Evolutionary conservation across 2,797 vertebrate genomes (phyloP).

Genomic region (Geotria australis): DNA sequence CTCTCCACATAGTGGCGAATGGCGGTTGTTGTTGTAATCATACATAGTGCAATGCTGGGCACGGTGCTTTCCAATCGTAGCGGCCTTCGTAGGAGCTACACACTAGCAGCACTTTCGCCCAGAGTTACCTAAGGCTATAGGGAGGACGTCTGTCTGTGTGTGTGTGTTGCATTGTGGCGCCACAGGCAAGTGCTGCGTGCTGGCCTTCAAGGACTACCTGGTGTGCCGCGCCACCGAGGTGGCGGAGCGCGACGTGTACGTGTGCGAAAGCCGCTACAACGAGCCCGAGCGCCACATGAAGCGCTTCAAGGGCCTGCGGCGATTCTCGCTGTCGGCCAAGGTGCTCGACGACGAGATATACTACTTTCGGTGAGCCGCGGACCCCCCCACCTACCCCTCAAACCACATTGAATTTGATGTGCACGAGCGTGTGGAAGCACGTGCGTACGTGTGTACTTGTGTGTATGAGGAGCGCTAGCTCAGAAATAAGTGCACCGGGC

Average conservation of each 20-base stretch:
- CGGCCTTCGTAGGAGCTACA: too few species aligned
- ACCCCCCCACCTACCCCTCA: background rate
- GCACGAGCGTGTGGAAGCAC: too few species aligned
- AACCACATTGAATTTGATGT: too few species aligned
- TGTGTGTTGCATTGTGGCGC: conserved; percentile 2
- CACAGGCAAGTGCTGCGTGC: conserved; percentile 62
- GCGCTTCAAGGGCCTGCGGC: conserved; percentile 85
- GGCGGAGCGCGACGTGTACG: conserved; percentile 48
- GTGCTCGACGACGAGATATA: conserved; percentile 89
- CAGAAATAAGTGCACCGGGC: too few species aligned
- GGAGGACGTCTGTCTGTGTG: background rate
- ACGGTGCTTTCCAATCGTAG: too few species aligned
- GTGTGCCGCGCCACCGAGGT: conserved; percentile 62
- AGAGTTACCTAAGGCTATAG: too few species aligned
- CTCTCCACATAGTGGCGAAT: too few species aligned
- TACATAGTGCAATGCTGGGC: too few species aligned
- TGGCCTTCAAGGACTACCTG: conserved; percentile 83
- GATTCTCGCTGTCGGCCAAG: conserved; percentile 86
- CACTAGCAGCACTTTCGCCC: too few species aligned
- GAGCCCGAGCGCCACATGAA: conserved; percentile 89
- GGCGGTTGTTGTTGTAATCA: too few species aligned
- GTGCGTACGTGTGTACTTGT: too few species aligned
- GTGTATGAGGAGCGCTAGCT: too few species aligned
- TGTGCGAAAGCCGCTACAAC: conserved; percentile 90
- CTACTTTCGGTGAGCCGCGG: conserved; percentile 55